Evolutionary conservation across 2,113 vertebrate species (phyloP).

Genomic region (Raja brachyura): DNA sequence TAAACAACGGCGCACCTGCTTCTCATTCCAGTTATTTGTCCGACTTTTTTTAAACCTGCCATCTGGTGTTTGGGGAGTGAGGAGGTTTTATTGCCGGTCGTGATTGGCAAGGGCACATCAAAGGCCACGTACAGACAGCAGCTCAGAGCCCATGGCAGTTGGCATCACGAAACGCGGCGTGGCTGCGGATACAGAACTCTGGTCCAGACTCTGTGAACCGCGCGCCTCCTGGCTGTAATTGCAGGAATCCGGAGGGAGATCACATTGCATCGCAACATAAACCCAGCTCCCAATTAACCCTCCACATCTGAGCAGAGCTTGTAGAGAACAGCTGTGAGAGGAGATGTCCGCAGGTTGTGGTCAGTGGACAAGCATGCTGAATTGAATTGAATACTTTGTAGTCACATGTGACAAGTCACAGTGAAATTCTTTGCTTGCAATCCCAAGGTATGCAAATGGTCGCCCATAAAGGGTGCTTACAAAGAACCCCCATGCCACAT

Average conservation of each 20-base stretch:
- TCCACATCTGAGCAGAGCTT: not conserved
- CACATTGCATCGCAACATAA: too few relatives aligned
- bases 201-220: not conserved
- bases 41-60: not conserved
- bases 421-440: too few relatives aligned
- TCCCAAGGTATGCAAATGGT: too few relatives aligned
- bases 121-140: not conserved
- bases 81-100: not conserved
- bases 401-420: too few relatives aligned
- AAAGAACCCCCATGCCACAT: too few relatives aligned
- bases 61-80: not conserved
- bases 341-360: not conserved
- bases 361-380: not conserved
- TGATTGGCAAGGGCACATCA: not conserved
- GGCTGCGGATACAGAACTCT: not conserved
- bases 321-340: not conserved
- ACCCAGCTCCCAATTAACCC: not conserved
- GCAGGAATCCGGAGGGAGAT: too few relatives aligned
- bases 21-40: not conserved
- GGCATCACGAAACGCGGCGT: not conserved
- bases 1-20: not conserved
- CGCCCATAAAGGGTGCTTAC: too few relatives aligned
- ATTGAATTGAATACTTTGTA: too few relatives aligned
- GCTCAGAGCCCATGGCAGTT: not conserved
- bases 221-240: too few relatives aligned